These are phyloP conservation scores for Drosophila persimilis DNA, from an alignment of 1,140 invertebrate genomes.

Conservation along the genomic window DNA sequence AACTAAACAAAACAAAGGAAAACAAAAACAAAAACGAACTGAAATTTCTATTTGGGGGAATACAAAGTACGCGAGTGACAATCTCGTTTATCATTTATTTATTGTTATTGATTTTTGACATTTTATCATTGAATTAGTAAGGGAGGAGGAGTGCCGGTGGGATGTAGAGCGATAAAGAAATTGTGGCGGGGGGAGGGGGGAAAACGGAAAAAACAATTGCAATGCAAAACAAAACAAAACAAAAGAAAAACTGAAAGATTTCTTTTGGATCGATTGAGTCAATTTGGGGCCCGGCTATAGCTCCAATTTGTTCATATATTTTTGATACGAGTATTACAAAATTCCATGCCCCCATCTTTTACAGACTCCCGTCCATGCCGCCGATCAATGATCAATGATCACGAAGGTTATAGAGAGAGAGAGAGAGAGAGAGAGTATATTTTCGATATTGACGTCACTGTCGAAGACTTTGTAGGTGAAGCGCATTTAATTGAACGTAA, in stretches of 20 bases:
- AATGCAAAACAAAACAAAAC: conserved; percentile 14
- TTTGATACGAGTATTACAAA: conserved; percentile 28
- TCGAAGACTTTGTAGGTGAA: conserved; percentile 60
- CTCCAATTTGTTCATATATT: conserved; percentile 30
- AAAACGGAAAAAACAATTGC: conserved; percentile 42
- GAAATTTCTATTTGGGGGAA: conserved; percentile 46
- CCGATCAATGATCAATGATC: conserved; percentile 22
- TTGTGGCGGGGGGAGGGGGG: background rate
- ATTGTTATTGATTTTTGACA: conserved; percentile 81
- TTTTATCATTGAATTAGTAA: conserved; percentile 79
- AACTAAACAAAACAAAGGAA: background rate
- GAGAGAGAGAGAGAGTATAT: conserved; percentile 10
- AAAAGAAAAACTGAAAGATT: conserved; percentile 5
- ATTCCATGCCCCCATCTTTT: conserved; percentile 21
- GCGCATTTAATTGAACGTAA: conserved; percentile 76
- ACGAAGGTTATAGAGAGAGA: conserved; percentile 35
- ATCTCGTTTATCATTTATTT: conserved; percentile 79
- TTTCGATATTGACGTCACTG: conserved; percentile 72
- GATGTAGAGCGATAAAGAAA: conserved; percentile 21
- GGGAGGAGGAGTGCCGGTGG: conserved; percentile 5
- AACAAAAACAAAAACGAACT: conserved; percentile 14
- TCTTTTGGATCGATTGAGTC: conserved; percentile 32
- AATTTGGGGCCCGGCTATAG: conserved; percentile 17
- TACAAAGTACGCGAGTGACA: conserved; percentile 70
- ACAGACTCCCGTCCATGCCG: conserved; percentile 8